These are phyloP conservation scores for Ranitomeya imitator DNA, from an alignment of 2,113 vertebrate genomes.

Conservation along the genomic window DNA sequence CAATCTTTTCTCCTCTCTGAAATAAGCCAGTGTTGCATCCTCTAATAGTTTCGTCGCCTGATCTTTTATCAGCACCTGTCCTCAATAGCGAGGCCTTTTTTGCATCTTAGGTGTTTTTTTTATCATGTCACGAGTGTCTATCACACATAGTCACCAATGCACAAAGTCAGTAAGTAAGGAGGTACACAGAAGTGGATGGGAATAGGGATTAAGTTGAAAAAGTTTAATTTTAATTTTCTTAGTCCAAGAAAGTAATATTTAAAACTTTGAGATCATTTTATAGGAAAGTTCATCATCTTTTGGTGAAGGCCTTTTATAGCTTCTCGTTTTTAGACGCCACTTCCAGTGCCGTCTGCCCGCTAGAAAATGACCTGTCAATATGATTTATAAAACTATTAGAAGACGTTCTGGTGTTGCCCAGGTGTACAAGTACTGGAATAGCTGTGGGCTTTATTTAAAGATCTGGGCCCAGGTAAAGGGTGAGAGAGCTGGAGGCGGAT, in stretches of 20 bases:
- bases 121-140: too few species aligned
- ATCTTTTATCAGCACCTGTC: too few species aligned
- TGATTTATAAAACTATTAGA: constrained; percentile 56
- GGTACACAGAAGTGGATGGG: not conserved
- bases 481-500: not conserved
- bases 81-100: too few species aligned
- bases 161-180: too few species aligned
- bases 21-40: too few species aligned
- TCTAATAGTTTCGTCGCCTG: too few species aligned
- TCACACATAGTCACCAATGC: too few species aligned
- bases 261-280: not conserved
- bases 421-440: constrained; percentile 27
- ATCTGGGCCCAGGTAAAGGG: constrained; percentile 43
- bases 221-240: not conserved
- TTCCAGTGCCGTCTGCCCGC: constrained; percentile 10
- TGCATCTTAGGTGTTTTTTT: too few species aligned
- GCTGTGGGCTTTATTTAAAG: constrained; percentile 52
- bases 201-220: not conserved
- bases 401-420: constrained; percentile 49
- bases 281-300: not conserved
- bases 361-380: constrained; percentile 52
- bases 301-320: constrained; percentile 8
- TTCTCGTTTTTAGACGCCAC: constrained; percentile 24
- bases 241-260: not conserved
- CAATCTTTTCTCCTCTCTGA: too few species aligned